Base-by-base conservation (phyloP, 2,113 vertebrate genomes). In the Phylloscopus trochilus region DNA sequence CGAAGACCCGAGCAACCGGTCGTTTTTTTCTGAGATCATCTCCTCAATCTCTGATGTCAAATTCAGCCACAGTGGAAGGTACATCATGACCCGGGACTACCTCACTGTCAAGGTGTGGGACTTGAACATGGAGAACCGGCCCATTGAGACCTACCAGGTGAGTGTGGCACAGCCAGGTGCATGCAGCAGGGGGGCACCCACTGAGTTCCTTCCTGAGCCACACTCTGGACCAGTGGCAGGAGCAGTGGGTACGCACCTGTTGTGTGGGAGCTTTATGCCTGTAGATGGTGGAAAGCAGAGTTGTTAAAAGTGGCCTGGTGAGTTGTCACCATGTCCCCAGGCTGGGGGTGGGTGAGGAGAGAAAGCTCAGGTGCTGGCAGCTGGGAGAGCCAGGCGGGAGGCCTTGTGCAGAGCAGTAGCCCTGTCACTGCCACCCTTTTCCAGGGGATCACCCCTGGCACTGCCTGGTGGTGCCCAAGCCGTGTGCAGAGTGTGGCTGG, bases 101-200 rank as follows among this genome's bases (percentile, higher is more conserved):
- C 98, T 99, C 96, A 99, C 99, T 1, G 98, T 99, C 87, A 99
- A 99, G 92, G 99, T 99, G 96, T 99, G 99, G 99, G 99, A 99
- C 97, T 98, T 99, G 83, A 99, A 99, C 96, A 99, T 99, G 99
- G 99, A 99, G 97, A 99, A 99, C 97, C 98, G 99, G 82, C 99
- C 99, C 26, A 98, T 99, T 0, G 99, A 99, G 98, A 99, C 99
- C 19, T 99, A 99, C 98, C 99, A 99, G 99, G 95, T 96, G 74
- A 52, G 89, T 2, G 15, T 15, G 68, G 83, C 52, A 21, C 5
- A 1, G 39, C 39, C 0, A 2, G 78, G 53, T 26, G 30, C 47
- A 5, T 2, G 5, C 55, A 53, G 82, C 3, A 1, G 1, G 7
- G 2, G 2, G 53, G 46, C 47, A 33, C 37, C 31, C 2, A 0